These are phyloP conservation scores for Hemistola chrysoprasaria DNA, from an alignment of 2,888 invertebrate species.

Conservation along the genomic window DNA sequence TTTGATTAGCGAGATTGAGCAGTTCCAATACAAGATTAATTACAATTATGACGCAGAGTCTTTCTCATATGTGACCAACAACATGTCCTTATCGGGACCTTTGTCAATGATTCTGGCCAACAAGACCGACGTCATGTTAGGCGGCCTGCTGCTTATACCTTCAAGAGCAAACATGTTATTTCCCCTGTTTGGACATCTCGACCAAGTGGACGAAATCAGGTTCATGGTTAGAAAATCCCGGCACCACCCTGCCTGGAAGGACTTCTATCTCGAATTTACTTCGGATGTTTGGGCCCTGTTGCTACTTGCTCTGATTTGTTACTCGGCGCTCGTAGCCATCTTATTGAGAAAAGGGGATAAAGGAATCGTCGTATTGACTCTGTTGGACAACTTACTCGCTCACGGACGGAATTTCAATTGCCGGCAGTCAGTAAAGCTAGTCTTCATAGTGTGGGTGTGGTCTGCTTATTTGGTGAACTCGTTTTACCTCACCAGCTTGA, in stretches of 20 bases:
- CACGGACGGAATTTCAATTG: conserved; percentile 35
- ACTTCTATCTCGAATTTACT: conserved; percentile 45
- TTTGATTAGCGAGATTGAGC: conserved; percentile 41
- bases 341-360: conserved; percentile 36
- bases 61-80: conserved; percentile 35
- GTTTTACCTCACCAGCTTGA: conserved; percentile 36
- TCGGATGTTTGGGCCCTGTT: conserved; percentile 43
- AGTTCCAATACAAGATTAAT: conserved; percentile 45
- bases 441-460: conserved; percentile 49
- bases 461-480: conserved; percentile 41
- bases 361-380: conserved; percentile 32
- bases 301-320: conserved; percentile 33
- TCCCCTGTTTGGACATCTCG: conserved; percentile 41
- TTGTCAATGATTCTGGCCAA: conserved; percentile 32
- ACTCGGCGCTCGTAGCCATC: conserved; percentile 30
- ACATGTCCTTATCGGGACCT: conserved; percentile 42
- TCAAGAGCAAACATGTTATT: conserved; percentile 36
- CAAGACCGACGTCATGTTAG: conserved; percentile 34
- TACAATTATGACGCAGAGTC: conserved; percentile 33
- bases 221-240: conserved; percentile 45
- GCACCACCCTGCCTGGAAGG: conserved; percentile 38
- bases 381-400: conserved; percentile 42
- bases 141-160: conserved; percentile 35
- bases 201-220: conserved; percentile 43
- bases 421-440: conserved; percentile 28